phyloP scores from a whole-genome alignment of 2,888 invertebrate species.

The Macrosoma leucophasiata region DNA sequence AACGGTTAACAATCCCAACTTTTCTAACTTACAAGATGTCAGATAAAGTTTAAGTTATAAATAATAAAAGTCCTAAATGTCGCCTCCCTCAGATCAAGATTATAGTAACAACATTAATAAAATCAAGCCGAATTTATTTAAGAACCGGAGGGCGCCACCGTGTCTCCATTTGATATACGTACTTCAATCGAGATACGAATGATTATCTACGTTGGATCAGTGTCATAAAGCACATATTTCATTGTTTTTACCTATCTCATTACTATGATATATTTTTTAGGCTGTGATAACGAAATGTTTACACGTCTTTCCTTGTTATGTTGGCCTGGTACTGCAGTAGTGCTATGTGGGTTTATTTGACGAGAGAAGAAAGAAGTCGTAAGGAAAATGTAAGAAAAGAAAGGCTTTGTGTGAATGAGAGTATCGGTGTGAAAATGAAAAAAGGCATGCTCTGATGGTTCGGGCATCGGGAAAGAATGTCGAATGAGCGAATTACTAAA shows the following conservation, averaged over 20 bases:
- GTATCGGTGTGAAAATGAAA: too few relatives aligned
- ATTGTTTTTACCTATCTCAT: constrained; percentile 6
- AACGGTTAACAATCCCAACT: constrained; percentile 38
- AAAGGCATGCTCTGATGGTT: too few relatives aligned
- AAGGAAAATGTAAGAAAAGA: too few relatives aligned
- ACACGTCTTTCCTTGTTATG: constrained; percentile 30
- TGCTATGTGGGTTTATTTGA: too few relatives aligned
- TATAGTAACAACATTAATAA: constrained; percentile 67
- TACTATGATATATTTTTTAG: constrained; percentile 20
- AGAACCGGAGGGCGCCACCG: constrained; percentile 57
- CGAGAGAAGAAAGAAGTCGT: too few relatives aligned
- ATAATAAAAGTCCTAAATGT: constrained; percentile 70
- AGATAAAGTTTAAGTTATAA: constrained; percentile 58
- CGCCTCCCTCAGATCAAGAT: constrained; percentile 57
- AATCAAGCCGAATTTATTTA: constrained; percentile 61
- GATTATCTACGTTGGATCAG: too few relatives aligned
- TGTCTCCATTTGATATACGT: constrained; percentile 55
- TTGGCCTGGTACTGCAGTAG: constrained; percentile 30
- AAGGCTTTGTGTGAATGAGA: too few relatives aligned
- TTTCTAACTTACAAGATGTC: constrained; percentile 41
- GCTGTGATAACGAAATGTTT: constrained; percentile 26
- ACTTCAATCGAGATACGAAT: constrained; percentile 29
- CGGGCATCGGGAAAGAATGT: too few relatives aligned
- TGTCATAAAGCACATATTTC: constrained; percentile 17
- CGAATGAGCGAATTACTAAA: too few relatives aligned